phyloP scores from a whole-genome alignment of 92 coral and sea anemone species.

The Metridium senile region DNA sequence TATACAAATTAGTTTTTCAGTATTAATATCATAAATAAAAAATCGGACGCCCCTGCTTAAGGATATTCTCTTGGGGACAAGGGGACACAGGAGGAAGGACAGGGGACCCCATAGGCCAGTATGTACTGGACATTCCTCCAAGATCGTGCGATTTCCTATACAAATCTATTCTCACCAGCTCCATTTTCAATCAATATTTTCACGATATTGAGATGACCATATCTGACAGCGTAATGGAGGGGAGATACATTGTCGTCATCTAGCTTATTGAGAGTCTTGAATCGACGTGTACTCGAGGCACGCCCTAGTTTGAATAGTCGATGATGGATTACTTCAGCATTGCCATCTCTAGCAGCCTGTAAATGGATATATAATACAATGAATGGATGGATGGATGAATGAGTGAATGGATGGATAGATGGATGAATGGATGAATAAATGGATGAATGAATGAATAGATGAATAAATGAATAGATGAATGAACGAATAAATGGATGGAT shows the following conservation, averaged over 20 bases:
- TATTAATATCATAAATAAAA: no score
- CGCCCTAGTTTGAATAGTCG: conserved; percentile 52
- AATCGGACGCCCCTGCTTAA: no score
- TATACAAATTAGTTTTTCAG: no score
- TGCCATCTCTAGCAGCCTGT: conserved; percentile 93
- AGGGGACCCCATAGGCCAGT: no score
- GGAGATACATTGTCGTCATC: conserved; percentile 71
- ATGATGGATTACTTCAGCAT: conserved; percentile 62
- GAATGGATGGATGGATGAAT: neutral
- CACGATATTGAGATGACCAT: conserved; percentile 70
- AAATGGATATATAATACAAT: neutral
- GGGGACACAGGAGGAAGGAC: no score
- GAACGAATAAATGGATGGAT: neutral
- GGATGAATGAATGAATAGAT: neutral
- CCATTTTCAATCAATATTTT: conserved; percentile 62
- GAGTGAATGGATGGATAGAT: neutral
- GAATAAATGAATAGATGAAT: neutral
- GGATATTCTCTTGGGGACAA: no score
- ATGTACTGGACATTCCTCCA: no score
- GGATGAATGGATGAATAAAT: neutral
- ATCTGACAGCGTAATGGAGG: conserved; percentile 82
- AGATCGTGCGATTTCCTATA: no score
- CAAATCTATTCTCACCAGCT: conserved; percentile 81
- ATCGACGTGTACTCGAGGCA: conserved; percentile 3
- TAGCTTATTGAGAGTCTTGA: conserved; percentile 45